A percentile compares a stretch with the other conserved stretches of the same genome.
phyloP scores from a whole-genome alignment of 2,888 invertebrate species.

The Phorcus lineatus region DNA sequence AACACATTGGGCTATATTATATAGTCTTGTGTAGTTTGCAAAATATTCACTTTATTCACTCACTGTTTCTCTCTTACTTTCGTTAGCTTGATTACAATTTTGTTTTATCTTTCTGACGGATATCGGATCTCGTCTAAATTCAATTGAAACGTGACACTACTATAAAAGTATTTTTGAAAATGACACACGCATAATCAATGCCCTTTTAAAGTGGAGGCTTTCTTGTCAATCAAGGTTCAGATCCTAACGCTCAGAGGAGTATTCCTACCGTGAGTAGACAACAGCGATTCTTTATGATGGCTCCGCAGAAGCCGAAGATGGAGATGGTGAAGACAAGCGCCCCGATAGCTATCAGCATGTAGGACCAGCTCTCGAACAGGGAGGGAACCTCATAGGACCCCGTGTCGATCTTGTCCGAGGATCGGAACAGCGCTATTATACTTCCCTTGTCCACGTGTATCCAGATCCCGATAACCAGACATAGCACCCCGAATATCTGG shows the following conservation, averaged over 20 bases:
- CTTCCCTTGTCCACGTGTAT: slow-evolving; percentile 9
- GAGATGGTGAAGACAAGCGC: slow-evolving; percentile 19
- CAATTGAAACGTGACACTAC: too few species aligned
- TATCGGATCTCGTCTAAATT: too few species aligned
- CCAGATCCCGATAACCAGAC: slow-evolving; percentile 24
- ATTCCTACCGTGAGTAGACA: slow-evolving; percentile 14
- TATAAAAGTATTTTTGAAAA: too few species aligned
- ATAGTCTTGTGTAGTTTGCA: too few species aligned
- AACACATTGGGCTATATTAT: too few species aligned
- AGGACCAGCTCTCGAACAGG: slow-evolving; percentile 14
- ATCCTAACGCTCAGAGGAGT: not conserved
- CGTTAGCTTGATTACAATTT: too few species aligned
- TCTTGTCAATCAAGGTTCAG: too few species aligned
- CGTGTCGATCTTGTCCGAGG: not conserved
- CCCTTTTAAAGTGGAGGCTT: too few species aligned
- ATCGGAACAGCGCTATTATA: not conserved
- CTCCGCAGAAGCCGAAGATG: slow-evolving; percentile 29
- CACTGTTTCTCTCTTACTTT: too few species aligned
- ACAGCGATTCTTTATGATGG: slow-evolving; percentile 13
- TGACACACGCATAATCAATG: too few species aligned
- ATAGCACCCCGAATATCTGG: slow-evolving; percentile 26
- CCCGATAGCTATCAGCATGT: slow-evolving; percentile 20
- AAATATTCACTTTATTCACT: too few species aligned
- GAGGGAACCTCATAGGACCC: slow-evolving; percentile 5
- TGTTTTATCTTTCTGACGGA: too few species aligned